phyloP scores from a whole-genome alignment of 2,888 invertebrate species.

The Cryptocheilus praepositus region DNA sequence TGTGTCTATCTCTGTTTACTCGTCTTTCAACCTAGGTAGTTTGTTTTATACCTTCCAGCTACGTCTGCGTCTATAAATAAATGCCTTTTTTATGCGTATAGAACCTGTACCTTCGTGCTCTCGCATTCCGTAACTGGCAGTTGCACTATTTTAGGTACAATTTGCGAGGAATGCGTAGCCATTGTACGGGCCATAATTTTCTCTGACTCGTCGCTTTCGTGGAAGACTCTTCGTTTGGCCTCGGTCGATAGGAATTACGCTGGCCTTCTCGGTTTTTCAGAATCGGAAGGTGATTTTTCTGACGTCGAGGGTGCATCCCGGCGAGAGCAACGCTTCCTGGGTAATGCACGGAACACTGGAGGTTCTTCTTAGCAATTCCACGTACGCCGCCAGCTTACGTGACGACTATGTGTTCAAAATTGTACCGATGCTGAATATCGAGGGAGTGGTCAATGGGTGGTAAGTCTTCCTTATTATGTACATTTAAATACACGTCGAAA shows the following conservation, averaged over 20 bases:
- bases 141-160: no score
- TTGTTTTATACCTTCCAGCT: no score
- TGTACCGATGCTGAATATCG: conserved; percentile 92
- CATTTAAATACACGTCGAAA: no score
- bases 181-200: no score
- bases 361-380: conserved; percentile 79
- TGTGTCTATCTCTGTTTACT: no score
- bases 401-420: conserved; percentile 88
- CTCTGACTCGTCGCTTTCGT: no score
- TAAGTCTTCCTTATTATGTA: conserved; percentile 75
- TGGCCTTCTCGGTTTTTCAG: conserved; percentile 69
- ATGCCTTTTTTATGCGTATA: no score
- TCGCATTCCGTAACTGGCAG: no score
- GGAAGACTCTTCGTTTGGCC: not conserved
- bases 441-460: conserved; percentile 92
- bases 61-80: no score
- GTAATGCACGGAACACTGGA: conserved; percentile 89
- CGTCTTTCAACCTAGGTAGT: no score
- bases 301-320: conserved; percentile 89
- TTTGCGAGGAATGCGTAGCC: no score
- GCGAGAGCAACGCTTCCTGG: conserved; percentile 92
- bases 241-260: conserved; percentile 1
- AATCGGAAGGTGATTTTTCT: conserved; percentile 83
- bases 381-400: conserved; percentile 79
- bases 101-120: no score